Conservation (phyloP, 2,888 invertebrate species). For the Agonopterix heracliana region DNA sequence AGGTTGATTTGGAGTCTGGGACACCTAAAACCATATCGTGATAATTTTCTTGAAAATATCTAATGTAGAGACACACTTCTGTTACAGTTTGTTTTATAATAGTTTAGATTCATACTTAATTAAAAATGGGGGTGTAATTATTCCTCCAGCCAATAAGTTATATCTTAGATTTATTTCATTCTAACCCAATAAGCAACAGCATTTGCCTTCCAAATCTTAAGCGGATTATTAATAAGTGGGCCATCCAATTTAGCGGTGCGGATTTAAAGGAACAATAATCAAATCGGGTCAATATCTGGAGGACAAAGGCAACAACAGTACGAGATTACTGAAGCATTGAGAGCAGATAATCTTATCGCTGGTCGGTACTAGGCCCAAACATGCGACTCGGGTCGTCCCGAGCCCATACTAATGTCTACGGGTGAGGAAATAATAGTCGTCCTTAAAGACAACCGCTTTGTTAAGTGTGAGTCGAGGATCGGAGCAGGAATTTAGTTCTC, state of each 20-base stretch:
- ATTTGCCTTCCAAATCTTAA: too few species aligned
- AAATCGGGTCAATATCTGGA: conserved; percentile 34
- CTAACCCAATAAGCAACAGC: too few species aligned
- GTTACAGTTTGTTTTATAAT: too few species aligned
- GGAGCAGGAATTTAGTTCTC: not conserved
- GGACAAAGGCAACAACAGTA: conserved; percentile 35
- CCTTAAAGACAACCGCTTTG: conserved; percentile 21
- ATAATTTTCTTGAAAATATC: too few species aligned
- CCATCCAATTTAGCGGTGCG: conserved; percentile 23
- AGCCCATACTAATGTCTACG: conserved; percentile 19
- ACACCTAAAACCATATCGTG: too few species aligned
- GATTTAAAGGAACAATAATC: conserved; percentile 28
- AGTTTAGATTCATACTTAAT: too few species aligned
- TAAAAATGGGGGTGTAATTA: too few species aligned
- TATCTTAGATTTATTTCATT: too few species aligned
- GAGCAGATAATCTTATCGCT: conserved; percentile 29
- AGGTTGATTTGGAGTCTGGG: too few species aligned
- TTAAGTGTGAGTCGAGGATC: conserved; percentile 19
- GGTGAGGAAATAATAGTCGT: conserved; percentile 26
- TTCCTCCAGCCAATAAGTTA: too few species aligned
- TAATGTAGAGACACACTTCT: too few species aligned
- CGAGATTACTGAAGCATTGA: conserved; percentile 35
- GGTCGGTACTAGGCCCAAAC: conserved; percentile 24
- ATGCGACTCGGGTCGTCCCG: conserved; percentile 20
- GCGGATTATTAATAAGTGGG: conserved; percentile 3